phyloP scores from a whole-genome alignment of 2,113 vertebrate species.

The Ptyas mucosa region DNA sequence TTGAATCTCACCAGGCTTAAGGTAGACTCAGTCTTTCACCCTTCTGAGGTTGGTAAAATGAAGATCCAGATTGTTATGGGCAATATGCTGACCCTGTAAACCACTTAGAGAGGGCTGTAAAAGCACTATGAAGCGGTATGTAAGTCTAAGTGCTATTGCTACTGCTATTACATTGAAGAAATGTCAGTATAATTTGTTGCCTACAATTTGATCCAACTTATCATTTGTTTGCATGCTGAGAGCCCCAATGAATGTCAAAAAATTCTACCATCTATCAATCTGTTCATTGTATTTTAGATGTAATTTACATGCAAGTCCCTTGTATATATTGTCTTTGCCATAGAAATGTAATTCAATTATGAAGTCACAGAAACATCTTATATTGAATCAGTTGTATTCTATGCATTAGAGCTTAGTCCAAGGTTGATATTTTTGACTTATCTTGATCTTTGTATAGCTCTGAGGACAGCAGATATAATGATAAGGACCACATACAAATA shows the following conservation, averaged over 20 bases:
- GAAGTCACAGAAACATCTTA: neutral
- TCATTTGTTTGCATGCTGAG: neutral
- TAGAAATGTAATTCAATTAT: neutral
- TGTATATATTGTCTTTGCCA: neutral
- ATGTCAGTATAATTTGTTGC: neutral
- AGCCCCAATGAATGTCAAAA: neutral
- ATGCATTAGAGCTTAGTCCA: neutral
- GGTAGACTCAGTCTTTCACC: too few relatives aligned
- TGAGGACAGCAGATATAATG: too few relatives aligned
- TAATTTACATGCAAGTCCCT: neutral
- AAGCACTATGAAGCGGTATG: too few relatives aligned
- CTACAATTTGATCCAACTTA: neutral
- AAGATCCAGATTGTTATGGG: too few relatives aligned
- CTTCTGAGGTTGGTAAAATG: too few relatives aligned
- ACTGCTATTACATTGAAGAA: neutral
- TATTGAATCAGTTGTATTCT: neutral
- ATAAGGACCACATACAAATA: neutral
- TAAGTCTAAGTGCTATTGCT: too few relatives aligned
- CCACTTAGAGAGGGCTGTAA: too few relatives aligned
- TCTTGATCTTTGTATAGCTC: too few relatives aligned
- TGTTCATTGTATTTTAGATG: neutral
- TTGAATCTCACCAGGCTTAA: too few relatives aligned
- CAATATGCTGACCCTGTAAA: too few relatives aligned
- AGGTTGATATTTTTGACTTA: too few relatives aligned
- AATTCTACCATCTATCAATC: neutral